These are phyloP conservation scores for Decapterus maruadsi DNA, from an alignment of 2,797 vertebrate species.

Conservation along the genomic window DNA sequence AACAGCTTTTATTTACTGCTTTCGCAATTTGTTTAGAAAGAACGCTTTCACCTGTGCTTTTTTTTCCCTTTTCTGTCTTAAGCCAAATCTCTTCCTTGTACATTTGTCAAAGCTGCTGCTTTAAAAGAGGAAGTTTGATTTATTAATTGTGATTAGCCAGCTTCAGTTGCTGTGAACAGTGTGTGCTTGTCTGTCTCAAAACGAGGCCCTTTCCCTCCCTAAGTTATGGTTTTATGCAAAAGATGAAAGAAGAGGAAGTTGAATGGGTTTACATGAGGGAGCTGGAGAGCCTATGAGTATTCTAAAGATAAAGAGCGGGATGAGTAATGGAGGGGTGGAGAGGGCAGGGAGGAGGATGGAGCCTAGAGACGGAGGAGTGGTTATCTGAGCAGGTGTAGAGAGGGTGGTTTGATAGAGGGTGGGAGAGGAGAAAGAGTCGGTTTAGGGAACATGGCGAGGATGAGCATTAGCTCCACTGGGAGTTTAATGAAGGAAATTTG, in stretches of 20 bases:
- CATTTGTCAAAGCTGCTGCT: conserved; percentile 21
- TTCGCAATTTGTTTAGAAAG: not conserved
- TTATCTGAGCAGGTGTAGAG: conserved; percentile 77
- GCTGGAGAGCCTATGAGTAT: conserved; percentile 67
- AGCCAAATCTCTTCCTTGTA: conserved; percentile 14
- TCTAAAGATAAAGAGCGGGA: conserved; percentile 71
- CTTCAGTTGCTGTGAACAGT: conserved; percentile 51
- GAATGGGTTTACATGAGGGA: conserved; percentile 67
- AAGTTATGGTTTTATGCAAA: conserved; percentile 79
- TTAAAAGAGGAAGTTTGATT: conserved; percentile 56
- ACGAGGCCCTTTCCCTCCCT: conserved; percentile 43
- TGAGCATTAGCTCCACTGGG: conserved; percentile 53
- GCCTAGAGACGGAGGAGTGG: conserved; percentile 75
- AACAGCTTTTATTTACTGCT: conserved; percentile 1
- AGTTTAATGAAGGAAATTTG: conserved; percentile 69
- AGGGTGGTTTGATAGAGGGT: conserved; percentile 57
- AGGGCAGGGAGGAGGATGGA: conserved; percentile 70
- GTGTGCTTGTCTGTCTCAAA: conserved; percentile 51
- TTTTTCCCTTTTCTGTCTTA: conserved; percentile 10
- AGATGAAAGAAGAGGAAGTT: conserved; percentile 78
- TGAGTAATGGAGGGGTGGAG: conserved; percentile 73
- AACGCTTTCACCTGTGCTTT: not conserved
- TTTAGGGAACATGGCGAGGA: conserved; percentile 60
- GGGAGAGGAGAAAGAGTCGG: conserved; percentile 41
- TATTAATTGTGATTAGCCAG: conserved; percentile 48